phyloP scores from a whole-genome alignment of 2,113 vertebrate genomes.

The Pollachius pollachius region DNA sequence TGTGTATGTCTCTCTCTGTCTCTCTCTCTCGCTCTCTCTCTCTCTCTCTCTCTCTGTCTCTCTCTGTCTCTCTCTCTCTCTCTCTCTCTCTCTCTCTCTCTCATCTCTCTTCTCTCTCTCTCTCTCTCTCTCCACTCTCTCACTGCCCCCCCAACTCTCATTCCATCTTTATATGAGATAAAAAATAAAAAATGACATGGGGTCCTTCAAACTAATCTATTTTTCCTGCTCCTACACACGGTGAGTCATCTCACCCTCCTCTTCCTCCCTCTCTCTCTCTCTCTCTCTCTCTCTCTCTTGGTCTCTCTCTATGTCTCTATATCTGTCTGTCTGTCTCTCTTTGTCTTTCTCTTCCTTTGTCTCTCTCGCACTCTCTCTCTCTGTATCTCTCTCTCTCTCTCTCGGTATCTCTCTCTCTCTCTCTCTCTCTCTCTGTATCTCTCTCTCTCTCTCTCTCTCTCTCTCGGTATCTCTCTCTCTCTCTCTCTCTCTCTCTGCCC shows the following conservation, averaged over 20 bases:
- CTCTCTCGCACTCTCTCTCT: background rate
- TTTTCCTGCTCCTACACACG: slow-evolving; percentile 56
- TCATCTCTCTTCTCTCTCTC: background rate
- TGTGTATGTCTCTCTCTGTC: too few species aligned
- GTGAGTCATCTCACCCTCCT: slow-evolving; percentile 56
- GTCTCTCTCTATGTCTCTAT: background rate
- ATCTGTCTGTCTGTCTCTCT: background rate
- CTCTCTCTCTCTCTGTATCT: background rate
- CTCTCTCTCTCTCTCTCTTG: slow-evolving; percentile 6
- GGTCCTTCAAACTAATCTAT: slow-evolving; percentile 49
- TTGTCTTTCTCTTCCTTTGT: background rate
- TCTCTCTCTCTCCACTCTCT: slow-evolving; percentile 2
- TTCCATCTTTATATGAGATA: slow-evolving; percentile 19
- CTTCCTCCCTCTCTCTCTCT: background rate
- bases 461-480: too few species aligned
- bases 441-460: background rate
- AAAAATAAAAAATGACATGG: slow-evolving; percentile 46
- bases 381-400: too few species aligned
- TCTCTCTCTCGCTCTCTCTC: too few species aligned
- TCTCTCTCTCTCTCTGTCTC: too few species aligned
- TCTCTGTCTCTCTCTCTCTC: background rate
- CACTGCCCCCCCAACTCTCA: background rate
- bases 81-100: slow-evolving; percentile 13
- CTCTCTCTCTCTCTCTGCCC: too few species aligned
- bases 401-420: background rate